These are phyloP conservation scores for Tuta absoluta DNA, from an alignment of 2,888 invertebrate genomes.

Conservation along the genomic window DNA sequence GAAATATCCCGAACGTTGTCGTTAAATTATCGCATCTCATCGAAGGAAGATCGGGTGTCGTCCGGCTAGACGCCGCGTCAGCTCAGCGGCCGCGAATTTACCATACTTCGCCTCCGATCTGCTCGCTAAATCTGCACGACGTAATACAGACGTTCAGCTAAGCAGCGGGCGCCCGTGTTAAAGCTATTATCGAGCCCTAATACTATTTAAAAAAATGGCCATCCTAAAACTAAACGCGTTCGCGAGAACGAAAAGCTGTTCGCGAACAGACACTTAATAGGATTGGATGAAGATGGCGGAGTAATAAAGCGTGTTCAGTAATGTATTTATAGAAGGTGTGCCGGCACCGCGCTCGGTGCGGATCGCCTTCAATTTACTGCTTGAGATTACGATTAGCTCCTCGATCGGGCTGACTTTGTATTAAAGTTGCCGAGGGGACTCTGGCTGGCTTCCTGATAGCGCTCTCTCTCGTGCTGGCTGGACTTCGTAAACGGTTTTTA, in stretches of 20 bases:
- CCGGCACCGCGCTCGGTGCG: slow-evolving; percentile 57
- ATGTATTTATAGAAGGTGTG: slow-evolving; percentile 76
- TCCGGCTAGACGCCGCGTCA: slow-evolving; percentile 50
- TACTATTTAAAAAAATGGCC: slow-evolving; percentile 75
- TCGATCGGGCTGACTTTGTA: slow-evolving; percentile 49
- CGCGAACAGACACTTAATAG: slow-evolving; percentile 74
- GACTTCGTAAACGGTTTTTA: slow-evolving; percentile 11
- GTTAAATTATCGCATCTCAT: slow-evolving; percentile 72
- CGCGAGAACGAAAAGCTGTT: slow-evolving; percentile 59
- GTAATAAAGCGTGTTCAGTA: slow-evolving; percentile 79
- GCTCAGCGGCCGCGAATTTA: slow-evolving; percentile 55
- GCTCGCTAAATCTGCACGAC: slow-evolving; percentile 61
- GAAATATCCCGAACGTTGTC: slow-evolving; percentile 62
- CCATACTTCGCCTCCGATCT: slow-evolving; percentile 63
- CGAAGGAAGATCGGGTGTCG: slow-evolving; percentile 40
- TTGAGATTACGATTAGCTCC: slow-evolving; percentile 63
- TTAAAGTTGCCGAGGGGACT: slow-evolving; percentile 38
- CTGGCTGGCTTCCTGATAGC: slow-evolving; percentile 28
- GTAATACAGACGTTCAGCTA: slow-evolving; percentile 61
- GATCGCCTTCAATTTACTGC: slow-evolving; percentile 68
- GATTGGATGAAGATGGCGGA: slow-evolving; percentile 77
- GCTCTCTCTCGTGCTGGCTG: not conserved
- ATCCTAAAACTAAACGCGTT: slow-evolving; percentile 68
- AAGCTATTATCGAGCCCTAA: slow-evolving; percentile 76
- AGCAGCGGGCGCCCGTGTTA: slow-evolving; percentile 54